A percentile compares a stretch with the other conserved stretches of the same genome.
phyloP scores from a whole-genome alignment of 2,797 vertebrate genomes.

The Poecilia gillii region DNA sequence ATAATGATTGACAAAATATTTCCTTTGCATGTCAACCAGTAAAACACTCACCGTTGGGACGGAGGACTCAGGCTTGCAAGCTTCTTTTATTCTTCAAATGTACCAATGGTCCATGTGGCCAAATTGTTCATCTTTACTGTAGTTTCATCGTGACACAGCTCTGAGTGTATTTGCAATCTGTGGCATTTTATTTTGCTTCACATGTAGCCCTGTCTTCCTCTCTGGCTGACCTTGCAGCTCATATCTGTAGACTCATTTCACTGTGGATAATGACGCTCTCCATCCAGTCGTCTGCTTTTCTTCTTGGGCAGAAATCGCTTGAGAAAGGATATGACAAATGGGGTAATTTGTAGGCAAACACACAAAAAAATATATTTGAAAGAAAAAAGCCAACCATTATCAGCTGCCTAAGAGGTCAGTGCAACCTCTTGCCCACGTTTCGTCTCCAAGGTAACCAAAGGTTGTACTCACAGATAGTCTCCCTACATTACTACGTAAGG shows the following conservation, averaged over 20 bases:
- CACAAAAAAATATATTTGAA: not conserved
- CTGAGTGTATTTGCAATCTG: not conserved
- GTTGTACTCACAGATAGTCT: not conserved
- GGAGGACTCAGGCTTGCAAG: not conserved
- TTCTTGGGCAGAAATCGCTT: not conserved
- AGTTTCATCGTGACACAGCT: not conserved
- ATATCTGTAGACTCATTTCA: not conserved
- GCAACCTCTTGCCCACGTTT: not conserved
- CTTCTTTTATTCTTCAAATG: not conserved
- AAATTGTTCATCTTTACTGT: not conserved
- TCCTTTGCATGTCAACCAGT: not conserved
- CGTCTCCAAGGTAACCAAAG: not conserved
- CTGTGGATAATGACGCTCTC: not conserved
- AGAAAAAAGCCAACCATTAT: not conserved
- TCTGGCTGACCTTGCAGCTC: not conserved
- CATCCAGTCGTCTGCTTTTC: not conserved
- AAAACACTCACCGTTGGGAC: not conserved
- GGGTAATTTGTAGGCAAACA: not conserved
- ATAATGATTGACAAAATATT: not conserved
- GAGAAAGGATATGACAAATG: not conserved
- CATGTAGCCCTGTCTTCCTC: not conserved
- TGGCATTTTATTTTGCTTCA: slow-evolving; percentile 1
- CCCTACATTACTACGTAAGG: not conserved
- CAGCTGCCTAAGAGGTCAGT: not conserved
- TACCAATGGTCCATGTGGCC: not conserved